A percentile compares a stretch with the other conserved stretches of the same genome.
phyloP scores from a whole-genome alignment of 2,113 vertebrate genomes.

The Sturnus vulgaris region DNA sequence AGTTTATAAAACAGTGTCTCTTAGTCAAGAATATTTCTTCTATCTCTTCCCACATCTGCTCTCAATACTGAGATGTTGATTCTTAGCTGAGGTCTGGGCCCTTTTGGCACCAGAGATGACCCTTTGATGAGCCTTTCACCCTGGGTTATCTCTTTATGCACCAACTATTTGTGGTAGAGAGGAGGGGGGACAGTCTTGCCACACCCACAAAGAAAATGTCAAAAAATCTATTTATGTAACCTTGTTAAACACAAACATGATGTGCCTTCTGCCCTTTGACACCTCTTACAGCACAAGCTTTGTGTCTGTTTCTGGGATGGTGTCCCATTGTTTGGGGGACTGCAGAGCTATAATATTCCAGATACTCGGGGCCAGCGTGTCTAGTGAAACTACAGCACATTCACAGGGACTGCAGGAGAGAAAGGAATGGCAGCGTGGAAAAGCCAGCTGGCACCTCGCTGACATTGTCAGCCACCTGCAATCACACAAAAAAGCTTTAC shows the following conservation, averaged over 20 bases:
- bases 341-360: not conserved
- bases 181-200: not conserved
- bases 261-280: not conserved
- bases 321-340: not conserved
- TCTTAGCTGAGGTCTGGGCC: not conserved
- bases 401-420: not conserved
- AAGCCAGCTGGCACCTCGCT: not conserved
- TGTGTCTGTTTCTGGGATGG: not conserved
- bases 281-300: not conserved
- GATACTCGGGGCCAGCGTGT: fast-evolving
- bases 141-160: too few relatives aligned
- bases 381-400: not conserved
- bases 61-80: not conserved
- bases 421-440: not conserved
- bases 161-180: too few relatives aligned
- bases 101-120: not conserved
- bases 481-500: not conserved
- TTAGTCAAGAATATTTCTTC: not conserved
- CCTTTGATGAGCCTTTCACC: not conserved
- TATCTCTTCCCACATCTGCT: not conserved
- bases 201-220: not conserved
- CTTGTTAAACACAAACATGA: not conserved
- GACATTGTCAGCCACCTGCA: not conserved
- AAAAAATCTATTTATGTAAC: not conserved
- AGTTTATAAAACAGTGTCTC: not conserved